A percentile compares a stretch with the other conserved stretches of the same genome.
These are phyloP conservation scores for Globodera rostochiensis DNA, from an alignment of 1,140 invertebrate genomes.

Conservation along the genomic window DNA sequence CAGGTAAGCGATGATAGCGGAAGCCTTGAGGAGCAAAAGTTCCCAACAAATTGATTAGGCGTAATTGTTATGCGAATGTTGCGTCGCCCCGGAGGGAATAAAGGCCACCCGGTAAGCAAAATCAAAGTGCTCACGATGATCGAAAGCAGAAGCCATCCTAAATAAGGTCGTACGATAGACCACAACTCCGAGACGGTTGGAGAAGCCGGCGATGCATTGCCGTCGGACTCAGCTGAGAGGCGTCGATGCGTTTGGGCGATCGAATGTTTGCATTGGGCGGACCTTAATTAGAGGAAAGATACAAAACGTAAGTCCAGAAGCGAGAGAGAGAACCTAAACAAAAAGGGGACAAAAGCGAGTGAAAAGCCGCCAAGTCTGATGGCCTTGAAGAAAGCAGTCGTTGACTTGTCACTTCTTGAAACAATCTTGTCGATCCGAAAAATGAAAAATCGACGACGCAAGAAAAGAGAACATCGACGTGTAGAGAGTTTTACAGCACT, in stretches of 20 bases:
- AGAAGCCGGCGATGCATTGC: background rate
- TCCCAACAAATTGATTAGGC: too few relatives aligned
- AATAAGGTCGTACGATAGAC: background rate
- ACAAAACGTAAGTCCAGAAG: background rate
- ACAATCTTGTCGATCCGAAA: background rate
- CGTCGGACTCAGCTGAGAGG: background rate
- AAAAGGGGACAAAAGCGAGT: background rate
- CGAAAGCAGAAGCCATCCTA: background rate
- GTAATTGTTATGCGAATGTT: too few relatives aligned
- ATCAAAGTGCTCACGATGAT: background rate
- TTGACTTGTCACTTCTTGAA: background rate
- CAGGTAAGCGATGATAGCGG: constrained; percentile 77
- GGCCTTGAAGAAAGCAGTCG: background rate
- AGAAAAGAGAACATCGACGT: background rate
- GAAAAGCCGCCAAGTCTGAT: background rate
- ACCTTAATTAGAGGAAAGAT: background rate
- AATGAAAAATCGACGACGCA: background rate
- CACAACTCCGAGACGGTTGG: background rate
- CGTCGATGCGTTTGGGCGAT: background rate
- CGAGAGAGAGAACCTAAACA: background rate
- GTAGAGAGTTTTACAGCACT: background rate
- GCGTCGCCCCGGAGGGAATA: too few relatives aligned
- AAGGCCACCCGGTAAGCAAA: too few relatives aligned
- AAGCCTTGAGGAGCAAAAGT: constrained; percentile 72
- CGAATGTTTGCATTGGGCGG: background rate